phyloP scores from a whole-genome alignment of 2,113 vertebrate genomes.

The Clarias macrocephalus region DNA sequence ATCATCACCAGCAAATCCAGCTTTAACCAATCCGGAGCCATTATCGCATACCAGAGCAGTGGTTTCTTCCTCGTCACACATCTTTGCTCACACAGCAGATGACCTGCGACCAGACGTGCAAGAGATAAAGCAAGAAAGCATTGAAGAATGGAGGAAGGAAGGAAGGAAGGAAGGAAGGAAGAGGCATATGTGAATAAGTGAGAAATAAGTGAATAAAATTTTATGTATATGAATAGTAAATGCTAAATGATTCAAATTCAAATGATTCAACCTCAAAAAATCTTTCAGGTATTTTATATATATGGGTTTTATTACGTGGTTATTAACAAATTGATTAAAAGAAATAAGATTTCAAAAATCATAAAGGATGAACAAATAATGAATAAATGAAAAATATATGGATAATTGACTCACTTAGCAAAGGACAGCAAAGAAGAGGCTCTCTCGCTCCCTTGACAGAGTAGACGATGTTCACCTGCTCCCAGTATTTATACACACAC shows the following conservation, averaged over 20 bases:
- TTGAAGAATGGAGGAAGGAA: neutral
- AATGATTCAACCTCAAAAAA: too few relatives aligned
- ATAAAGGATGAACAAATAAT: neutral
- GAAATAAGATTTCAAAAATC: neutral
- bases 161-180: neutral
- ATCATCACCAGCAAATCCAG: slow-evolving; percentile 81
- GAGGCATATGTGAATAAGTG: neutral
- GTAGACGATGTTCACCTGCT: slow-evolving; percentile 50
- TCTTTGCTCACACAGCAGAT: slow-evolving; percentile 14
- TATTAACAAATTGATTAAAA: neutral
- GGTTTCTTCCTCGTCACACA: slow-evolving; percentile 44
- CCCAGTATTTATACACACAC: slow-evolving; percentile 39
- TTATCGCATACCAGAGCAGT: slow-evolving; percentile 38
- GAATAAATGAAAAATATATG: neutral
- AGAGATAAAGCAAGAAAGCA: neutral
- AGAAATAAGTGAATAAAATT: neutral
- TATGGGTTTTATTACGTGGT: neutral
- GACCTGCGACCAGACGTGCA: neutral
- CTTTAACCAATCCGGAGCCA: slow-evolving; percentile 37
- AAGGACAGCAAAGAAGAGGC: slow-evolving; percentile 40
- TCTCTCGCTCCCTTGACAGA: slow-evolving; percentile 44
- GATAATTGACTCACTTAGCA: slow-evolving; percentile 43
- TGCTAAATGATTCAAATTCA: neutral
- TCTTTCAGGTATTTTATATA: neutral
- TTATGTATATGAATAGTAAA: neutral